Conservation (phyloP, 2,888 invertebrate genomes). For the Lordiphosa andalusiaca region DNA sequence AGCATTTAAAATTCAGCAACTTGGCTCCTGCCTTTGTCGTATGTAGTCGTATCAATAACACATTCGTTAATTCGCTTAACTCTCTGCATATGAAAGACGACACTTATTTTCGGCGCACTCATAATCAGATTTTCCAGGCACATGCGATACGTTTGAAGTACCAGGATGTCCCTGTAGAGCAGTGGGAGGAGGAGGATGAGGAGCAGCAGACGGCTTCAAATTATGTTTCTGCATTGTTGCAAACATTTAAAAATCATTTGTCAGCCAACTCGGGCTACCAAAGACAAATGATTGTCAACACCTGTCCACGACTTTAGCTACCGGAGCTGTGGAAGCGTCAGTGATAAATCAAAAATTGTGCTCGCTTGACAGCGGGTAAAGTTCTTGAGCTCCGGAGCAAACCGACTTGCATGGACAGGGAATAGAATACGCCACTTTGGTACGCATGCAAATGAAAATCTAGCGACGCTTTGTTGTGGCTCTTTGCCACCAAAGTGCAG, state of each 20-base stretch:
- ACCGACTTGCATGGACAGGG: no score
- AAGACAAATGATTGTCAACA: constrained; percentile 58
- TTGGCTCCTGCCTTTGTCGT: not conserved
- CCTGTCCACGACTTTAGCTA: constrained; percentile 13
- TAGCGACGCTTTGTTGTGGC: constrained; percentile 43
- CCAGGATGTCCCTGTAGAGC: not conserved
- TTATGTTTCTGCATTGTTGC: constrained; percentile 1
- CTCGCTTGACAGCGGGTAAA: constrained; percentile 35
- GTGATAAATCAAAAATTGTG: constrained; percentile 65
- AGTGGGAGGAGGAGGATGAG: no score
- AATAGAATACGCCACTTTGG: not conserved
- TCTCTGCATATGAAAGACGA: constrained; percentile 34
- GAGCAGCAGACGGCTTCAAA: not conserved
- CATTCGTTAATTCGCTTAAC: constrained; percentile 65
- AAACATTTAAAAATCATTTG: constrained; percentile 62
- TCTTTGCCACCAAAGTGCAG: constrained; percentile 57
- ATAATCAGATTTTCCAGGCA: constrained; percentile 58
- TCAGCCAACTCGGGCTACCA: constrained; percentile 41
- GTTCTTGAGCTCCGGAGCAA: constrained; percentile 44
- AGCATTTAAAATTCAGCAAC: constrained; percentile 39
- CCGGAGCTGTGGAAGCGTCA: constrained; percentile 21
- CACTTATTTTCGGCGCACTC: constrained; percentile 14
- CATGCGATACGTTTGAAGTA: constrained; percentile 64
- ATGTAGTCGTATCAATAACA: constrained; percentile 54
- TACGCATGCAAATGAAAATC: constrained; percentile 50